Percentiles rank a stretch among this genome's conserved stretches.
Evolutionary conservation across 2,113 vertebrate genomes (phyloP).

Genomic region (Aepyceros melampus): DNA sequence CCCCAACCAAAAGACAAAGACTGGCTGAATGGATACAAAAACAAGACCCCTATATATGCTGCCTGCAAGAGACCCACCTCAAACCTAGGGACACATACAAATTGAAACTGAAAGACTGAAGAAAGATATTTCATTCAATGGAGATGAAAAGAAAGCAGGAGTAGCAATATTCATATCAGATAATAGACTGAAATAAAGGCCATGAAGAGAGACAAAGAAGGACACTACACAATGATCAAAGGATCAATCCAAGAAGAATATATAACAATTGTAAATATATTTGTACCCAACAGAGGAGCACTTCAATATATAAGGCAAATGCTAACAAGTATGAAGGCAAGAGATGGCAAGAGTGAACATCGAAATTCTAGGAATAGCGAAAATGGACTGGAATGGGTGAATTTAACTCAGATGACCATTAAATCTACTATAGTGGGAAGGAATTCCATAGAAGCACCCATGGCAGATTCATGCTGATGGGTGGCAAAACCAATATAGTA

Average conservation of each 20-base stretch:
- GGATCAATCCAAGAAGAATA: background rate
- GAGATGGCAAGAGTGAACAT: too few species aligned
- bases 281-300: background rate
- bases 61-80: background rate
- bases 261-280: background rate
- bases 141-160: background rate
- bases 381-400: too few species aligned
- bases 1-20: background rate
- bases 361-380: too few species aligned
- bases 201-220: background rate
- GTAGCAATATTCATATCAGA: background rate
- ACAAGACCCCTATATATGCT: background rate
- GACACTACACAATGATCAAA: background rate
- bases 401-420: too few species aligned
- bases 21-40: background rate
- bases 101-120: background rate
- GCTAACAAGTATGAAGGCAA: background rate
- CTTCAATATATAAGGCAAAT: background rate
- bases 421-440: too few species aligned
- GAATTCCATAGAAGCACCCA: too few species aligned
- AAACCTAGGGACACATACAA: background rate
- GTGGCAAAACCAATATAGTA: too few species aligned
- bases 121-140: background rate
- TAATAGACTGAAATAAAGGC: background rate
- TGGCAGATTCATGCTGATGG: too few species aligned